phyloP scores from a whole-genome alignment of 2,113 vertebrate species.

The Scartelaos histophorus region DNA sequence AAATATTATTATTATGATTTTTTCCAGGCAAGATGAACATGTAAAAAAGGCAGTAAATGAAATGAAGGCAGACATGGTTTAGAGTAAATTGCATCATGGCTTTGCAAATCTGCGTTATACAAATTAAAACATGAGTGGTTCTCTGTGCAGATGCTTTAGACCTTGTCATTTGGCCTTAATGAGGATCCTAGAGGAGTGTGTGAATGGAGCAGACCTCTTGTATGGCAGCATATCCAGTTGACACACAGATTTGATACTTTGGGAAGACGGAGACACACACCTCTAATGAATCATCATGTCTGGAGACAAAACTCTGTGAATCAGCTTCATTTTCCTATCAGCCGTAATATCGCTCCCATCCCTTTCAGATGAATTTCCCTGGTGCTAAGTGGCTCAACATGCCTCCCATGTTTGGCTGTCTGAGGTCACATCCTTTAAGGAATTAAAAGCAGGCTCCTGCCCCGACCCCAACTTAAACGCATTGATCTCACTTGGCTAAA shows the following conservation, averaged over 20 bases:
- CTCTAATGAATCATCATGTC: conserved; percentile 56
- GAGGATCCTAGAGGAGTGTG: conserved; percentile 64
- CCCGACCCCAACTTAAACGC: conserved; percentile 52
- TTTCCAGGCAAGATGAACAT: neutral
- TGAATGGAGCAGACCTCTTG: conserved; percentile 36
- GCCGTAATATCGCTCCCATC: conserved; percentile 57
- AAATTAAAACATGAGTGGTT: conserved; percentile 68
- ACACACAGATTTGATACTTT: conserved; percentile 39
- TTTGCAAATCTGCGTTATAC: conserved; percentile 50
- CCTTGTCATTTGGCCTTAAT: conserved; percentile 64
- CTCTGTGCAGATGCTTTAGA: conserved; percentile 64
- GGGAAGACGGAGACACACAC: conserved; percentile 29
- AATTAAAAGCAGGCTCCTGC: conserved; percentile 75
- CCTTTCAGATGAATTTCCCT: conserved; percentile 63
- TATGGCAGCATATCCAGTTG: conserved; percentile 50
- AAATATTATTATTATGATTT: no score
- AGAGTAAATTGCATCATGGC: conserved; percentile 58
- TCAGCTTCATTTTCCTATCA: conserved; percentile 73
- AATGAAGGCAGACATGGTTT: conserved; percentile 62
- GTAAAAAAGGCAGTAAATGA: conserved; percentile 53
- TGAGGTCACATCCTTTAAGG: conserved; percentile 81
- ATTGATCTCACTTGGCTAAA: conserved; percentile 69
- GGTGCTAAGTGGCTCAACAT: conserved; percentile 76
- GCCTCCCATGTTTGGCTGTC: conserved; percentile 70
- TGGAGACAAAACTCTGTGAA: conserved; percentile 55